Percentiles rank a stretch among this genome's conserved stretches.
These are phyloP conservation scores for Progne subis DNA, from an alignment of 2,113 vertebrate species.

Conservation along the genomic window DNA sequence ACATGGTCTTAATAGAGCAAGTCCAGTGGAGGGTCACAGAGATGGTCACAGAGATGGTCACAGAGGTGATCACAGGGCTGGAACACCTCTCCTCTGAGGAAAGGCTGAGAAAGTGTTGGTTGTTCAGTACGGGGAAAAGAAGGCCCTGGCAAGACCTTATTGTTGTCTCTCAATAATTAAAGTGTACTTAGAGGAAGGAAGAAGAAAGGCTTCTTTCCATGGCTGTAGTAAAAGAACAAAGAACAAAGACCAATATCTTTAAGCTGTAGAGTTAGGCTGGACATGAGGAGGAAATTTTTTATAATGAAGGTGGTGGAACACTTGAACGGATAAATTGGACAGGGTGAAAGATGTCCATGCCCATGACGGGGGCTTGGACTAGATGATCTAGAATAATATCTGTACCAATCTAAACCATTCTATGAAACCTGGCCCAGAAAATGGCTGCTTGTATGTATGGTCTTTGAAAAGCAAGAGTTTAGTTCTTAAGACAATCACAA, in stretches of 20 bases:
- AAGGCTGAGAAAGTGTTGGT: not conserved
- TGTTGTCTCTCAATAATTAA: not conserved
- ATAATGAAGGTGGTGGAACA: not conserved
- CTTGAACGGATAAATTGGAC: not conserved
- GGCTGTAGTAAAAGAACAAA: not conserved
- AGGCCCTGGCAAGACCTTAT: not conserved
- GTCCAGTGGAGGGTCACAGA: not conserved
- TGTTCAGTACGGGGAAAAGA: not conserved
- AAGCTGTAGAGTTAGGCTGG: not conserved
- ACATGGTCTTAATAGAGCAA: not conserved
- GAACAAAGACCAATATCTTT: not conserved
- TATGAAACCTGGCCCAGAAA: not conserved
- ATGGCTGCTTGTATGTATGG: not conserved
- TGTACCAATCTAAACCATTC: not conserved
- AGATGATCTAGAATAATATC: not conserved
- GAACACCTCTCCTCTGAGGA: not conserved
- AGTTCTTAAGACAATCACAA: not conserved
- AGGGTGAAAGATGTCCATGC: not conserved
- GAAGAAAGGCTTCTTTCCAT: not conserved
- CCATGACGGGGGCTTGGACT: too few species aligned
- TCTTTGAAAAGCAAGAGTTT: not conserved
- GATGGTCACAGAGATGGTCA: not conserved
- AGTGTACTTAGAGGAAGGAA: not conserved
- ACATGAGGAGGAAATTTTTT: not conserved
- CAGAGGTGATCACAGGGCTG: not conserved